Base-by-base conservation (phyloP, 1,140 invertebrate species). In the Drosophila nannoptera region DNA sequence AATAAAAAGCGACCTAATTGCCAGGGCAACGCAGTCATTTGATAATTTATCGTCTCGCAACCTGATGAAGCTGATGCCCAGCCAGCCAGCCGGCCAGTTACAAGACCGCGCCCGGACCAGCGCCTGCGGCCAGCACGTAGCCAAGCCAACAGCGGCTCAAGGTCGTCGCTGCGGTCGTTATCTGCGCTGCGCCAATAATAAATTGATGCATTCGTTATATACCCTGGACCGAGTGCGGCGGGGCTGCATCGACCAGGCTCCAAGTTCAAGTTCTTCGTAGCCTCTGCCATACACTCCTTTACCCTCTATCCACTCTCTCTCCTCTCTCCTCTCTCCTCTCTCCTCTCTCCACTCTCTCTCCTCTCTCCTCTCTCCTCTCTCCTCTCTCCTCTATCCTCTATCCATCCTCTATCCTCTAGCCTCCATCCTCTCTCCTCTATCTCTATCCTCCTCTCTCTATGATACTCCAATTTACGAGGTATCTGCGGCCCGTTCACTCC, bases 131-230 rank as follows among this genome's bases (percentile, higher is more conserved):
- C 36, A 76, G 59, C 73, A 75, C 65, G 75, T 66, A 78, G 75
- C 61, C 64, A 81, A 55, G 75, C 61, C 64, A 81, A 60, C 43
- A 65, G 59, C 62, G 38, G 16, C 52, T 78, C 80, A 83, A 83
- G 80, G 80, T 84, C 80, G 75, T 60, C 59, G 48, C 36, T 54
- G 40, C 46, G 46, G 66, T 48, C 62, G 78, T 60, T 78, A 64
- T 55, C 14, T 69, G 61, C 60, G 70, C 59, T 73, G 61, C 62
- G 65, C 60, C 72, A 67, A 81, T 86, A 84, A 86, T 86, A 84
- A 86, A 84, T 86, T 77, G 70, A 84, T 80, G 81, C 69, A 71
- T 66, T 76, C 59, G 1, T 64, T 43, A 6, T 42, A 22, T 43
- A 43, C 40, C 12, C 40, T 43, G 8, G 6, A 5, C 7, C 4